Base-by-base conservation (phyloP, 2,888 invertebrate genomes). In the Calameuta pallipes region DNA sequence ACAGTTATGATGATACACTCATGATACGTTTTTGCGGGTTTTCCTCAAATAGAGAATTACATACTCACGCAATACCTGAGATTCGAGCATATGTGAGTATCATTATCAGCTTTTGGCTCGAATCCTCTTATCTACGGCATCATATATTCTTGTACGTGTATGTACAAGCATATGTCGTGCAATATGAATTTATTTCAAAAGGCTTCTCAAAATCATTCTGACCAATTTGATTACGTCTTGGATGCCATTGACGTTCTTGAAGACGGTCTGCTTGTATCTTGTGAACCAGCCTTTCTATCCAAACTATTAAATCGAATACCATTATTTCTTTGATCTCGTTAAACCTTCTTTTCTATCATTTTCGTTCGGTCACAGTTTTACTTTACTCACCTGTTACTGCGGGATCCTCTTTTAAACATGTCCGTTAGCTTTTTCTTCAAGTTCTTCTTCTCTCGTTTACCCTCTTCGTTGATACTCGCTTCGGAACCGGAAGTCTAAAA, bases 401-500 rank as follows among this genome's bases (percentile, higher is more conserved):
- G 93, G 12, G 96, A 93, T 85, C 94, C 93, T 85, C 96, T 94
- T 89, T 95, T 96, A 88, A 97, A 97, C 93, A 97, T 97, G 82
- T 95, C 97, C 0, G 96, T 95, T 73, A 97, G 92, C 81, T 96
- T 94, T 78, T 96, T 96, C 87, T 96, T 95, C 83, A 97, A 92
- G 92, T 97, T 96, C 87, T 94, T 95, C 92, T 95, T 96, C 79
- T 91, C 91, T 74, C 83, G 85, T 78, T 87, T 90, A 78, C 83
- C 82, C 31, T 91, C 91, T 41, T 86, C 85, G 56, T 82, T 86
- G 75, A 91, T 86, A 80, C 91, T 91, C 34, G 88, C 87, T 80
- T 91, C 91, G 3, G 91, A 91, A 37, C 91, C 91, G 31, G 90
- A 91, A 77, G 90, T 90, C 91, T 91, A 79, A 80, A 70, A 75